These are phyloP conservation scores for Cephus nigrinus DNA, from an alignment of 2,888 invertebrate species.

Conservation along the genomic window DNA sequence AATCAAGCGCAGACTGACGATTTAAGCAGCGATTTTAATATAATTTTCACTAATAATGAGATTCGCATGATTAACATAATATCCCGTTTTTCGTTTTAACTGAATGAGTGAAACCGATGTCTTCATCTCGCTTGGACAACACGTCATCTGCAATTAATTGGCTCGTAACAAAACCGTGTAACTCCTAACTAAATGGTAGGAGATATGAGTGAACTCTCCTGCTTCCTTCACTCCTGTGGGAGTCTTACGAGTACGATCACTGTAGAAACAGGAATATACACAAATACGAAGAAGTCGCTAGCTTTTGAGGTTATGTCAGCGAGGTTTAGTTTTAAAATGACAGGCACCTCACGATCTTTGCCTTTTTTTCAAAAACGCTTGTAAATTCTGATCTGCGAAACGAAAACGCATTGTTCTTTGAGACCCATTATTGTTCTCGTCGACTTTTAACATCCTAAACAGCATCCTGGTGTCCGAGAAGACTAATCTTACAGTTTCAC, in stretches of 20 bases:
- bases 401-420: conserved; percentile 33
- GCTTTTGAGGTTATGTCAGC: background rate
- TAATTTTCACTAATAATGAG: background rate
- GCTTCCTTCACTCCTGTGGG: background rate
- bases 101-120: background rate
- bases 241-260: background rate
- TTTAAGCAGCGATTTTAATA: background rate
- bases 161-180: background rate
- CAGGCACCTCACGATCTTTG: background rate
- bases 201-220: background rate
- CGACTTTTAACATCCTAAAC: background rate
- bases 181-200: background rate
- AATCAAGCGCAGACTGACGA: background rate
- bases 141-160: background rate
- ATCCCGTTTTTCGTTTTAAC: background rate
- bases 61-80: background rate
- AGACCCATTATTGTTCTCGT: conserved; percentile 38
- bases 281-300: background rate
- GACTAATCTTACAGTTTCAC: background rate
- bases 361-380: background rate
- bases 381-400: conserved; percentile 23
- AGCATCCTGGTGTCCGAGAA: background rate
- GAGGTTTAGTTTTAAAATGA: background rate
- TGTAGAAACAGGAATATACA: background rate
- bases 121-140: background rate